Evolutionary conservation across 2,113 vertebrate genomes (phyloP).

Genomic region (Ciconia maguari): DNA sequence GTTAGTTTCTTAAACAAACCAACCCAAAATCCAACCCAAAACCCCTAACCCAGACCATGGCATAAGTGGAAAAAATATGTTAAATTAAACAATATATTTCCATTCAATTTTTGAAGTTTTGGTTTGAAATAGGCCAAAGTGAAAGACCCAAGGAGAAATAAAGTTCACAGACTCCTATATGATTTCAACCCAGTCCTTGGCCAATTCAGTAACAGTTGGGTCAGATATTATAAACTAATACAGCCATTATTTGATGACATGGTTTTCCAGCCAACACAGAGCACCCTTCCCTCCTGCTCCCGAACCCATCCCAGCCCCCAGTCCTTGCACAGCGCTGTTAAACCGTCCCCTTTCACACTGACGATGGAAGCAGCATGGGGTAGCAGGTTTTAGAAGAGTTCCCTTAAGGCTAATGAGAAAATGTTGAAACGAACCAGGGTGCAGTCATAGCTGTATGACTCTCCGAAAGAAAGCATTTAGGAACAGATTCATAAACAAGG

Average conservation of each 20-base stretch:
- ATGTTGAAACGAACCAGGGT: background rate
- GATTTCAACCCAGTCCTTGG: background rate
- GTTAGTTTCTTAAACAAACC: background rate
- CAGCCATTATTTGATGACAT: accelerated
- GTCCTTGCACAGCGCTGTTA: background rate
- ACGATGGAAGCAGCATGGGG: background rate
- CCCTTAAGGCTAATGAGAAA: background rate
- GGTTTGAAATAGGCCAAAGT: background rate
- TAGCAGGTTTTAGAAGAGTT: background rate
- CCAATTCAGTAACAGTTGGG: background rate
- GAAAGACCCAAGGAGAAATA: background rate
- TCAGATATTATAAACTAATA: background rate
- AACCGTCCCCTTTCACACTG: background rate
- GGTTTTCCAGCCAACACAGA: background rate
- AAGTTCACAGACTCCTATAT: background rate
- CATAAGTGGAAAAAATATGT: background rate
- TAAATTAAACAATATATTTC: background rate
- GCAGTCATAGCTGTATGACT: background rate
- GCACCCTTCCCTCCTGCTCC: background rate
- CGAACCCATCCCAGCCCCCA: background rate
- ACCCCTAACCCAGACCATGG: background rate
- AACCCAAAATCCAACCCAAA: background rate
- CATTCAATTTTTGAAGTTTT: background rate
- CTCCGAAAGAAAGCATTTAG: background rate
- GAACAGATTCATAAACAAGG: slow-evolving; percentile 38